Evolutionary conservation across 2,797 vertebrate species (phyloP).

Genomic region (Pipistrellus pipistrellus): DNA sequence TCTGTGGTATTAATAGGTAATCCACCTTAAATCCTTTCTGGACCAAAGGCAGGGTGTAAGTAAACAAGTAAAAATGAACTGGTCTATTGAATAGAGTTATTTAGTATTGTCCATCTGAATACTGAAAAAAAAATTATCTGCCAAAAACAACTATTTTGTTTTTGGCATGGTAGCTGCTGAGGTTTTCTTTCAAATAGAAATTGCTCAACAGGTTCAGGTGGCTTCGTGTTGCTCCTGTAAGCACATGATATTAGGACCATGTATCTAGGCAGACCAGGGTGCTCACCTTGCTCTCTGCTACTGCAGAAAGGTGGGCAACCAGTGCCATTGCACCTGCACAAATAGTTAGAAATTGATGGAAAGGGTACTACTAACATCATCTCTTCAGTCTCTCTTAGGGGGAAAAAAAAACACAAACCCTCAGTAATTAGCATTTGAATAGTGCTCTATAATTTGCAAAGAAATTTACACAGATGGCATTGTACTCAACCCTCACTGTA

Average conservation of each 20-base stretch:
- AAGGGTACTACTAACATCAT: neutral
- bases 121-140: conserved; percentile 38
- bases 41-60: conserved; percentile 74
- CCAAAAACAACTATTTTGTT: conserved; percentile 76
- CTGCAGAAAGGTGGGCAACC: neutral
- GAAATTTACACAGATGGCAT: neutral
- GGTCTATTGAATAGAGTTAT: conserved; percentile 77
- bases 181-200: conserved; percentile 71
- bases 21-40: conserved; percentile 81
- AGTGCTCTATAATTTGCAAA: neutral
- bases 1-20: conserved; percentile 78
- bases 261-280: neutral
- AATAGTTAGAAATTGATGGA: neutral
- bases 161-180: conserved; percentile 60
- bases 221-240: neutral
- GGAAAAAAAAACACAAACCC: neutral
- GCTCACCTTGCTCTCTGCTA: neutral
- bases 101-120: conserved; percentile 77
- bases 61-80: conserved; percentile 80
- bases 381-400: neutral
- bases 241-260: neutral
- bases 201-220: conserved; percentile 33
- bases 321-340: neutral
- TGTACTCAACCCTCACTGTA: neutral
- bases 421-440: conserved; percentile 24